Base-by-base conservation (phyloP, 1,140 invertebrate species). In the Scylla paramamosain region DNA sequence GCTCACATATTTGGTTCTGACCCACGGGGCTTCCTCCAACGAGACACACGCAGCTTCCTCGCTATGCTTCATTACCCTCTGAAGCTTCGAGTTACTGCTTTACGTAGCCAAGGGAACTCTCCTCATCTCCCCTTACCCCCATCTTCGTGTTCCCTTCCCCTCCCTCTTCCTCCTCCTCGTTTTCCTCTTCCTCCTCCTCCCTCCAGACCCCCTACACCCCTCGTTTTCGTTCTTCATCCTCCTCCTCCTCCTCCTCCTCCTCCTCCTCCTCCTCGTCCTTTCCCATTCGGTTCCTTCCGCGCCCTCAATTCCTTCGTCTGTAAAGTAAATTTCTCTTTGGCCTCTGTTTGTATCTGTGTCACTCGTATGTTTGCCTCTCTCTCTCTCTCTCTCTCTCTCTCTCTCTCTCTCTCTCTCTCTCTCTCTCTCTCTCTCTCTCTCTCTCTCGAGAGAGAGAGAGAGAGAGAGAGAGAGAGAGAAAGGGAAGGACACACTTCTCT, bases 351-450 rank as follows among this genome's bases (percentile, higher is more conserved):
- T 59, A 59, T 16, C 20, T 20, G 39, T 39, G 39, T 39, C 39
- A 39, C 39, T 39, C 39, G 39, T 77, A 12, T 77, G 12, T 77
- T 20, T 77, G 0, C 20, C 67, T n/a, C 67, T n/a, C 67, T n/a
- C 67, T 77, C 67, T 77, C 67, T 77, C 67, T 77, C 67, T 77
- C 67, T 77, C 67, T 77, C 67, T 77, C 67, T 77, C 67, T 77
- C 67, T 77, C 67, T 77, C 67, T 77, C 67, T 77, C 67, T 77
- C 67, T 77, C 67, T 77, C 67, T 77, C 67, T 77, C 67, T 77
- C 67, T 77, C 67, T 77, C 67, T 77, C 67, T 77, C 67, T 77
- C 67, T 77, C 67, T 77, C 67, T 77, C 67, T 77, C 67, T 77
- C 67, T 77, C 67, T 77, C 67, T 77, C 67, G 10, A 59, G 0